Evolutionary conservation across 2,797 vertebrate genomes (phyloP).

Genomic region (Epinephelus coioides): DNA sequence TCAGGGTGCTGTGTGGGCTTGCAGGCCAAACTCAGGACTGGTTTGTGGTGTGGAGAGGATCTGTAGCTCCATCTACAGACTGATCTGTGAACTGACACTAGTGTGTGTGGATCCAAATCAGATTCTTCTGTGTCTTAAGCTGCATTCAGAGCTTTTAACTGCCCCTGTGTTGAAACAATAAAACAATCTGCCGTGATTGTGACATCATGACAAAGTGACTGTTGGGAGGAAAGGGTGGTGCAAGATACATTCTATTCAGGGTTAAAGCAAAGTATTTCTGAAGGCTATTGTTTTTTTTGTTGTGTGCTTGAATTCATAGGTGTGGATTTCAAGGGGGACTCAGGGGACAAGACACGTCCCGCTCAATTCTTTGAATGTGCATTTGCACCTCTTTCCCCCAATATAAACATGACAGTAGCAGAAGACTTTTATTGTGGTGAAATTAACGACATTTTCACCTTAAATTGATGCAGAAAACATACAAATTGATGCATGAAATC

Average conservation of each 20-base stretch:
- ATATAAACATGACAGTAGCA: too few species aligned
- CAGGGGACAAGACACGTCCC: too few species aligned
- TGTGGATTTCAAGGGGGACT: too few species aligned
- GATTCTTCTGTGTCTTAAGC: neutral
- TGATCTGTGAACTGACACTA: conserved; percentile 1
- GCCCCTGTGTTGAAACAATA: conserved; percentile 14
- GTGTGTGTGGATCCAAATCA: neutral
- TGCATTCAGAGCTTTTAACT: neutral
- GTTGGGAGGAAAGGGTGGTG: conserved; percentile 17
- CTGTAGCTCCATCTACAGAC: conserved; percentile 69
- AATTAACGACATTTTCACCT: too few species aligned
- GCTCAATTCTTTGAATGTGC: too few species aligned
- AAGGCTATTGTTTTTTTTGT: neutral
- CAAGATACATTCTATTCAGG: neutral
- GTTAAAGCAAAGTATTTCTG: conserved; percentile 1
- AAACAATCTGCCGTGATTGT: conserved; percentile 3
- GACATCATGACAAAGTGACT: conserved; percentile 5
- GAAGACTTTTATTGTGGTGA: too few species aligned
- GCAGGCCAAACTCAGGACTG: neutral
- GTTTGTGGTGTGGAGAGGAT: neutral
- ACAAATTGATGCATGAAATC: too few species aligned
- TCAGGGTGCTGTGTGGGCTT: accelerated
- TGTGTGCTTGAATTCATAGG: neutral
- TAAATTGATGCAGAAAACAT: too few species aligned
- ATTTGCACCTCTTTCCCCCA: too few species aligned